Percentiles rank a stretch among this genome's conserved stretches.
Conservation (phyloP, 2,113 vertebrate genomes). For the Monopterus albus region DNA sequence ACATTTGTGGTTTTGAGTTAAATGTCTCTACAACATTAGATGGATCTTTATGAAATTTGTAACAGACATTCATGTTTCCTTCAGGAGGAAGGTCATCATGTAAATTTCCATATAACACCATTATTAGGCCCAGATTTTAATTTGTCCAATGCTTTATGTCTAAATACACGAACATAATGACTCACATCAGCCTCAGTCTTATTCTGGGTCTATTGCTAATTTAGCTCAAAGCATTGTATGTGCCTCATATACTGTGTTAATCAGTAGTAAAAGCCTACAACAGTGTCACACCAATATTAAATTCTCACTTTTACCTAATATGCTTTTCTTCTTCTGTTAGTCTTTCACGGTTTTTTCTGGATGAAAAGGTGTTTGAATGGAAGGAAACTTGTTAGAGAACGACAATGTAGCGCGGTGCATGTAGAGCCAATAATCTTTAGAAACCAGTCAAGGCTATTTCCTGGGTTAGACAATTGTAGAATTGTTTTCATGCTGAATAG, state of each 20-base stretch:
- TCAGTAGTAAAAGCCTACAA: neutral
- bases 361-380: constrained; percentile 63
- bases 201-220: no score
- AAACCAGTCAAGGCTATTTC: constrained; percentile 57
- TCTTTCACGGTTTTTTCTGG: constrained; percentile 31
- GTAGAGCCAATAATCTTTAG: constrained; percentile 45
- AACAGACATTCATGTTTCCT: no score
- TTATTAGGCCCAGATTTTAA: neutral
- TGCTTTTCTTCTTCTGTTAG: neutral
- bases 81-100: no score
- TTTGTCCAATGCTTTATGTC: no score
- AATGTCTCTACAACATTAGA: no score
- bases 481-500: constrained; percentile 33
- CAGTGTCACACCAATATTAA: neutral
- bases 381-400: constrained; percentile 51
- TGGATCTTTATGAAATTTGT: no score
- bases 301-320: neutral
- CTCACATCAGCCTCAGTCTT: no score
- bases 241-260: no score
- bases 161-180: no score
- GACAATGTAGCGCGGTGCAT: neutral
- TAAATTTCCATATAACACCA: no score
- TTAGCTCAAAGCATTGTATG: no score
- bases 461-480: constrained; percentile 47
- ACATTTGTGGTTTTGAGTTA: no score